Evolutionary conservation across 2,797 vertebrate genomes (phyloP).

Genomic region (Girardinus metallicus): DNA sequence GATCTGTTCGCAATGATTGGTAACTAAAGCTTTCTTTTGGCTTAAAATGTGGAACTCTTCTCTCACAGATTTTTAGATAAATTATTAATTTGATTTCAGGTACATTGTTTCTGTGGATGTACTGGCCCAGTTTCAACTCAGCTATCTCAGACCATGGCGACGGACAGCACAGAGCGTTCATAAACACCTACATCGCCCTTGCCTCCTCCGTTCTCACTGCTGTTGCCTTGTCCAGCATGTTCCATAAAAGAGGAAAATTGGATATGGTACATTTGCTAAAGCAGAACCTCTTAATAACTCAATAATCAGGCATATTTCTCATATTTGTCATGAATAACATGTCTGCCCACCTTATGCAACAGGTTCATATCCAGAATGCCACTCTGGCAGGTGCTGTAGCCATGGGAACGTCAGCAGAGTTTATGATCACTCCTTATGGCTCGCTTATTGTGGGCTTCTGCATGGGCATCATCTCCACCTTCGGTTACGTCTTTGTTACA

Average conservation of each 20-base stretch:
- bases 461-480: slow-evolving; percentile 88
- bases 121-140: slow-evolving; percentile 98
- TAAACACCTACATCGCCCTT: slow-evolving; percentile 92
- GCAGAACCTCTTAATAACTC: not conserved
- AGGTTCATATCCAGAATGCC: slow-evolving; percentile 98
- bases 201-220: slow-evolving; percentile 88
- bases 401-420: slow-evolving; percentile 92
- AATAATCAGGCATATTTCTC: not conserved
- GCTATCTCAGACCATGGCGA: slow-evolving; percentile 89
- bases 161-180: slow-evolving; percentile 89
- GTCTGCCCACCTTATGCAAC: slow-evolving; percentile 17
- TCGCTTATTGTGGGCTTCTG: slow-evolving; percentile 90
- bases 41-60: not conserved
- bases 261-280: slow-evolving; percentile 86
- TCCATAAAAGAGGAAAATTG: slow-evolving; percentile 89
- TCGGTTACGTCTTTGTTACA: slow-evolving; percentile 88
- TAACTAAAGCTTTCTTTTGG: slow-evolving; percentile 69
- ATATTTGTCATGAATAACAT: slow-evolving; percentile 4
- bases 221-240: slow-evolving; percentile 89
- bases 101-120: slow-evolving; percentile 97
- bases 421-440: slow-evolving; percentile 92
- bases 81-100: slow-evolving; percentile 72
- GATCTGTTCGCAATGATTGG: slow-evolving; percentile 97
- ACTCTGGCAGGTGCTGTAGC: slow-evolving; percentile 93
- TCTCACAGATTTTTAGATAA: not conserved